Evolutionary conservation across 2,888 invertebrate species (phyloP).

Genomic region (Gortyna flavago): DNA sequence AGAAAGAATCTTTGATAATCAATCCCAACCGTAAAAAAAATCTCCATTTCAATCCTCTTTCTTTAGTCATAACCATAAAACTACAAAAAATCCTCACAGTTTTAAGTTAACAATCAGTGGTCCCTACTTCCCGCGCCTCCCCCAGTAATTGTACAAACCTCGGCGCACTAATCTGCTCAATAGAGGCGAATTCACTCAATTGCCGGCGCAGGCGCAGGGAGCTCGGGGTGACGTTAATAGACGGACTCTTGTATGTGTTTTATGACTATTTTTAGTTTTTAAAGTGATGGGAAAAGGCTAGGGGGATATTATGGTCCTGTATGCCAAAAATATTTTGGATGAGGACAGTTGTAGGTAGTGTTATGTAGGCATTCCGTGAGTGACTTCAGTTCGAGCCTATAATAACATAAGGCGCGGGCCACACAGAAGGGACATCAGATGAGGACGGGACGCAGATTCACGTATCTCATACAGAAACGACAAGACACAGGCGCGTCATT

Average conservation of each 20-base stretch:
- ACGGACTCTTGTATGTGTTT: conserved; percentile 37
- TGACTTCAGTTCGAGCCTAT: not conserved
- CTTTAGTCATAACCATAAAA: not conserved
- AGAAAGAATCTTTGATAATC: not conserved
- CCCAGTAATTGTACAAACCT: conserved; percentile 81
- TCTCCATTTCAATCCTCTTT: not conserved
- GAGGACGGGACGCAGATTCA: no score
- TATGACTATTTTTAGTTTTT: conserved; percentile 58
- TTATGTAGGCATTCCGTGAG: no score
- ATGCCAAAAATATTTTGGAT: not conserved
- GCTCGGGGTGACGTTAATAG: conserved; percentile 70
- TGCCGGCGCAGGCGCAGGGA: conserved; percentile 75
- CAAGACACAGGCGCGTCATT: no score
- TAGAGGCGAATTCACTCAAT: conserved; percentile 86
- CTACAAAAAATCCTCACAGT: conserved; percentile 29
- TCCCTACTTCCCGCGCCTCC: conserved; percentile 68
- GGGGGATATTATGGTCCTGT: not conserved
- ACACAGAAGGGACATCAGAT: no score
- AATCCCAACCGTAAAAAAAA: not conserved
- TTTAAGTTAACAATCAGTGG: conserved; percentile 60
- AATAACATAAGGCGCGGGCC: no score
- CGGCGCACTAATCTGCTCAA: conserved; percentile 85
- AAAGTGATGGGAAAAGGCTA: conserved; percentile 22
- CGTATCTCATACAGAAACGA: no score
- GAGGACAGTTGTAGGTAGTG: not conserved